Base-by-base conservation (phyloP, 2,113 vertebrate genomes). In the Gadus chalcogrammus region DNA sequence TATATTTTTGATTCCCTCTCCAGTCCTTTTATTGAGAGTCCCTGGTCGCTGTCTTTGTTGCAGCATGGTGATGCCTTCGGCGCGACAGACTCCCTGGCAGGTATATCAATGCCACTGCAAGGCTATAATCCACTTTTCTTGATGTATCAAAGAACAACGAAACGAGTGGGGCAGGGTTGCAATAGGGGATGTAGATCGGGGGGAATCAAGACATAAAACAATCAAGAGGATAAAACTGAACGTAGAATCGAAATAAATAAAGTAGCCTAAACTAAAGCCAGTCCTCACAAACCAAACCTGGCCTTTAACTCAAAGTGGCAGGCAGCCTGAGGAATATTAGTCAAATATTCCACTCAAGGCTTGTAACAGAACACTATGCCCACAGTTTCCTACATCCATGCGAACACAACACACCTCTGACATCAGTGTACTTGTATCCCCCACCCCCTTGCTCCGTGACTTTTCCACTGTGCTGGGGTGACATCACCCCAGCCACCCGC, bases 11-110 rank as follows among this genome's bases (percentile, higher is more conserved):
- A 20, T 82, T 81, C 77, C 48, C 74, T 82, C 59, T 62, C 22
- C 48, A 52, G 6, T 67, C 48, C 55, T 79, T 79, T 84, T 62
- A 82, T 83, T 76, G 72, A 71, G 61, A 76, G 42, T 48, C 62
- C 3, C 31, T 5, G 53, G 2, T 59, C 58, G 27, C 58, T 73
- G 12, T 77, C 68, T 72, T 15, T 73, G 71, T 60, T 67, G 42
- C 20, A 61, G 42, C 8, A 2, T 48, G 42, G 42, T 13, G 42
- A 48, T 11, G 42, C 42, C 42, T 9, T 13, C 42, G 31, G 6
- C 42, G 8, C 0, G 42, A 48, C 2, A 9, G 42, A 48, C 42
- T 9, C 42, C 9, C 42, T 13, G 42, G 9, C 42, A 13, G 8
- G 8, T 48, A 48, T 48, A 48, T 48, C 42, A 48, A 9, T 13